Percentiles rank a stretch among this genome's conserved stretches.
These are phyloP conservation scores for Pseudopodoces humilis DNA, from an alignment of 2,113 vertebrate genomes.

Conservation along the genomic window DNA sequence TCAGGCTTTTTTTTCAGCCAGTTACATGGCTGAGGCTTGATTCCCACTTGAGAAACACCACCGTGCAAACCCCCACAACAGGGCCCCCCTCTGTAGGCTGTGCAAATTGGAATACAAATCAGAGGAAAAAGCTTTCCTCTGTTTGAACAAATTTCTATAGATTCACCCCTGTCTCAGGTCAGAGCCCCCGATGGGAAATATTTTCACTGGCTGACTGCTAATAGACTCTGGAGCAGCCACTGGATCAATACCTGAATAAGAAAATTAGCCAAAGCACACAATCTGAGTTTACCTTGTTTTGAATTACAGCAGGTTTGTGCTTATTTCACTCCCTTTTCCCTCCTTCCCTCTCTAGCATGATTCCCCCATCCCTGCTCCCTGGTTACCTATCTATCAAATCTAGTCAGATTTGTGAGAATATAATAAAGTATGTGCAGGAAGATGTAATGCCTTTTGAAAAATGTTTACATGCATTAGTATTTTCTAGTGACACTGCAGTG, in stretches of 20 bases:
- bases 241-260: conserved; percentile 76
- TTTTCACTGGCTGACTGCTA: conserved; percentile 83
- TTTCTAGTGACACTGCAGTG: conserved; percentile 38
- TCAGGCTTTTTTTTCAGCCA: neutral
- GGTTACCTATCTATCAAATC: conserved; percentile 64
- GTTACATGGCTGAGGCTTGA: neutral
- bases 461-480: conserved; percentile 65
- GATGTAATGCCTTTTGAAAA: conserved; percentile 62
- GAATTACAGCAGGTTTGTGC: conserved; percentile 68
- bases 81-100: conserved; percentile 1
- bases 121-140: conserved; percentile 76
- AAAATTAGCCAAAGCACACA: conserved; percentile 81
- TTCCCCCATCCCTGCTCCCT: conserved; percentile 24
- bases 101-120: conserved; percentile 82
- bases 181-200: conserved; percentile 81
- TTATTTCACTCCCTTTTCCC: neutral
- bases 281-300: conserved; percentile 72
- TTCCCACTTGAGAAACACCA: conserved; percentile 22
- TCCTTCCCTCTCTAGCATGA: neutral
- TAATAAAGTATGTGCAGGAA: conserved; percentile 67
- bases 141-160: conserved; percentile 85
- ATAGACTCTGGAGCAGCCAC: conserved; percentile 80
- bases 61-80: neutral
- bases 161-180: conserved; percentile 81
- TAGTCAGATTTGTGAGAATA: conserved; percentile 60